These are phyloP conservation scores for Xylota sylvarum DNA, from an alignment of 2,888 invertebrate genomes.

Conservation along the genomic window DNA sequence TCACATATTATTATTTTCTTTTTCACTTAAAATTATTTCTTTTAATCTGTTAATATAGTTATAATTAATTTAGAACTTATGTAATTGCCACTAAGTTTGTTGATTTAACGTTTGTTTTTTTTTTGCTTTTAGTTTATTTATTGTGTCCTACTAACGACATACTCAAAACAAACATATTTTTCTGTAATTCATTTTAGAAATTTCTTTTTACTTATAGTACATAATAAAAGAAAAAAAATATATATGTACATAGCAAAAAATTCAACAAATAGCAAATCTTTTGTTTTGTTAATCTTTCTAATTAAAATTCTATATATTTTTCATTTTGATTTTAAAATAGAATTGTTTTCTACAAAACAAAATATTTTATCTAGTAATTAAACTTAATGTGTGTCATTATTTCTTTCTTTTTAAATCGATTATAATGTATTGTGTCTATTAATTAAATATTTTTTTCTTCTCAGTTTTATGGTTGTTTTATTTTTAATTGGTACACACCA, in stretches of 20 bases:
- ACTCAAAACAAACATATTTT: slow-evolving; percentile 55
- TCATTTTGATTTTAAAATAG: slow-evolving; percentile 31
- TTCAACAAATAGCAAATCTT: slow-evolving; percentile 34
- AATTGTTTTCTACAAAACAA: slow-evolving; percentile 55
- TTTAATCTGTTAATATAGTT: slow-evolving; percentile 65
- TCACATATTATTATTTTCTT: slow-evolving; percentile 66
- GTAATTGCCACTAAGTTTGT: slow-evolving; percentile 73
- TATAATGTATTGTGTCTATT: slow-evolving; percentile 22
- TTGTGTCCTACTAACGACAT: slow-evolving; percentile 65
- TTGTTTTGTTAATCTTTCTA: slow-evolving; percentile 31
- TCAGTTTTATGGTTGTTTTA: slow-evolving; percentile 5
- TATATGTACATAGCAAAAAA: slow-evolving; percentile 65
- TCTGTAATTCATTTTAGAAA: slow-evolving; percentile 31
- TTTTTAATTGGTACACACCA: slow-evolving; percentile 11
- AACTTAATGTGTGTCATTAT: neutral
- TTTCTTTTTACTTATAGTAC: slow-evolving; percentile 28
- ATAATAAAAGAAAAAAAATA: slow-evolving; percentile 48
- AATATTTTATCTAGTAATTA: slow-evolving; percentile 36
- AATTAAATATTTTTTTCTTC: slow-evolving; percentile 14
- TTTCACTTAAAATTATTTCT: slow-evolving; percentile 52
- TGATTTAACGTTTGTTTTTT: slow-evolving; percentile 52
- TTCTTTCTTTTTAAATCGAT: slow-evolving; percentile 19
- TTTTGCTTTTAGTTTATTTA: slow-evolving; percentile 33
- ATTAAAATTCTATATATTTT: slow-evolving; percentile 36
- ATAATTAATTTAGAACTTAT: slow-evolving; percentile 76